Base-by-base conservation (phyloP, 2,797 vertebrate species). In the Salmo trutta region DNA sequence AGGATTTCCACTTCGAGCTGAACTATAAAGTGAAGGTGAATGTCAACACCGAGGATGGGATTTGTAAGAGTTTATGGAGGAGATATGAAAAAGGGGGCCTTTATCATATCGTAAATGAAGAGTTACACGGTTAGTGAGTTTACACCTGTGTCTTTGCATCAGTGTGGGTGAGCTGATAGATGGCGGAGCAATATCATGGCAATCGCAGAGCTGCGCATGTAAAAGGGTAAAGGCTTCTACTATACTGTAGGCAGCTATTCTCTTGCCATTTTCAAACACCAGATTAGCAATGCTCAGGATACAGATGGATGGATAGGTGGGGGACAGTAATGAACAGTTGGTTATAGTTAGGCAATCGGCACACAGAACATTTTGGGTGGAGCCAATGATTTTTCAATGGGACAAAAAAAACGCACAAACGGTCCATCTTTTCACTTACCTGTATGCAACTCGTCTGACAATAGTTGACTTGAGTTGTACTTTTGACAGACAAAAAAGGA, bases 21-120 rank as follows among this genome's bases (percentile, higher is more conserved):
- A 87, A 81, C 79, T 84, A 75, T 79, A 76, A 89, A 87, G 77
- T 52, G 72, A 71, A 83, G 79, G 75, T 83, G 80, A 82, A 79
- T 76, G 85, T 84, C 85, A 87, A 79, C 73, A 76, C 76, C 31
- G 15, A 69, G 71, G 75, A 79, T 33, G 80, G 78, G 79, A 87
- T 79, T 68, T 72, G 56, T 66, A 33, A 68, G 65, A 77, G 70
- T 82, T 87, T 79, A 76, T 78, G 70, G 74, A 67, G 47, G 67
- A 77, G 75, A 73, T 67, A 71, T 76, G 68, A 76, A 81, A 76
- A 77, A 56, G 74, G 62, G 66, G 12, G 19, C 17, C 69, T 74
- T 78, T 83, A 84, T 29, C 27, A 81, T 75, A 67, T 21, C 72
- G 71, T 74, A 77, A 69, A 78, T 77, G 71, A 79, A 85, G 80